Base-by-base conservation (phyloP, 2,888 invertebrate species). In the Epirrita christyi region DNA sequence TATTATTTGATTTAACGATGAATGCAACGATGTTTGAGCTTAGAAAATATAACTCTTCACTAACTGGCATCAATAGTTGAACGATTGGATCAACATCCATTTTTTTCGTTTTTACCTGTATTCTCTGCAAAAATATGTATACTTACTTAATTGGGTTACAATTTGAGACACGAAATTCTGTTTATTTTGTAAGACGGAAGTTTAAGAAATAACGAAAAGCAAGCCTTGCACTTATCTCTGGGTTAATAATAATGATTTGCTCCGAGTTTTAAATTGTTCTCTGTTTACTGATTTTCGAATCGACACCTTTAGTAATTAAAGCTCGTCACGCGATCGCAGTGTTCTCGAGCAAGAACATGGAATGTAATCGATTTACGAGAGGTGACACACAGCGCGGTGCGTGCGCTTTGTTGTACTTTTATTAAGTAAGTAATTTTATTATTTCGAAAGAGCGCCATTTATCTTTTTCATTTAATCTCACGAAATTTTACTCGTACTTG, bases 301-400 rank as follows among this genome's bases (percentile, higher is more conserved):
- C 88, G 87, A 90, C 91, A 91, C 90, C 88, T 89, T 73, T 68
- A 72, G 80, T 87, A 91, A 91, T 90, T 90, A 89, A 85, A 75
- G 79, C 74, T 71, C 80, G 85, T 86, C 91, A 91, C 88, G 90
- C 89, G 83, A 89, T 82, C 82, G 73, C 71, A 64, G 75, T 74
- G 73, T 76, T 81, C 59, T 63, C 57, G 59, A 58, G 45, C 75
- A 80, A 79, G 78, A 85, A 84, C 84, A 85, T 81, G 80, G 83
- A 80, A 76, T 73, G 78, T 86, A 88, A 88, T 89, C 87, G 88
- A 87, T 90, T 88, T 86, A 76, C 73, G 70, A 76, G 78, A 6
- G 38, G 8, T 44, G 43, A 48, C 55, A 59, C 40, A 55, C 48
- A 44, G 51, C 28, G 29, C 59, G 55, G 10, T 48, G 15, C 28